Conservation (phyloP, 1,140 invertebrate genomes). For the Elysia chlorotica region DNA sequence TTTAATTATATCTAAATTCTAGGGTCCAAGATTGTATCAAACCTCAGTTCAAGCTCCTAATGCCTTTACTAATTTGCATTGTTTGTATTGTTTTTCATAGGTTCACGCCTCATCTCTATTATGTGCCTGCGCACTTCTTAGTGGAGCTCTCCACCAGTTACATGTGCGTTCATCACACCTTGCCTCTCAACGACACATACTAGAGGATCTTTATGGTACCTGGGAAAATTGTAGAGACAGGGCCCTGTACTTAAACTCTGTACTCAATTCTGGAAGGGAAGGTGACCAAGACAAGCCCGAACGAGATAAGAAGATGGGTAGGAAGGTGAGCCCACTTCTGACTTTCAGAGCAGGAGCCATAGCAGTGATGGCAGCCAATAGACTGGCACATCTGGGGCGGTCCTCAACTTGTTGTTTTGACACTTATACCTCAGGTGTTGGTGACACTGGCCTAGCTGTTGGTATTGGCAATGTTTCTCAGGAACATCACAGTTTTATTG, state of each 20-base stretch:
- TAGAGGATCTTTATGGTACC: slow-evolving; percentile 48
- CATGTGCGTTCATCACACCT: slow-evolving; percentile 41
- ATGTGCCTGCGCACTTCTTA: slow-evolving; percentile 47
- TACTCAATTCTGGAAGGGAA: slow-evolving; percentile 43
- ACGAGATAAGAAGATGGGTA: slow-evolving; percentile 13
- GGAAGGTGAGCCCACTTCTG: slow-evolving; percentile 39
- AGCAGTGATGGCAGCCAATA: slow-evolving; percentile 53
- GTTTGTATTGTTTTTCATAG: too few species aligned
- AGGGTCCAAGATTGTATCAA: too few species aligned
- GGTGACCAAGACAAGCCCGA: slow-evolving; percentile 30
- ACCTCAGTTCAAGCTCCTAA: slow-evolving; percentile 27
- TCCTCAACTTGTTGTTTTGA: slow-evolving; percentile 43
- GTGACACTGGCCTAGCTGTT: slow-evolving; percentile 43
- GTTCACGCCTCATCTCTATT: slow-evolving; percentile 32
- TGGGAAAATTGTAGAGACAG: slow-evolving; percentile 50
- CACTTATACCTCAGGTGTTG: slow-evolving; percentile 43
- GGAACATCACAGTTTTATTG: slow-evolving; percentile 29
- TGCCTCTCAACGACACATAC: slow-evolving; percentile 40
- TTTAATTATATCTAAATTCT: too few species aligned
- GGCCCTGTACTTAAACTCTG: slow-evolving; percentile 42
- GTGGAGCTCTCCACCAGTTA: slow-evolving; percentile 55
- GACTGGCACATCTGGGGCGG: slow-evolving; percentile 37
- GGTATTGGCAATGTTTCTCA: slow-evolving; percentile 41
- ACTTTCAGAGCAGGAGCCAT: slow-evolving; percentile 50
- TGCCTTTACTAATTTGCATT: too few species aligned